Percentiles rank a stretch among this genome's conserved stretches.
These are phyloP conservation scores for Platichthys stellatus DNA, from an alignment of 2,113 vertebrate genomes.

Conservation along the genomic window DNA sequence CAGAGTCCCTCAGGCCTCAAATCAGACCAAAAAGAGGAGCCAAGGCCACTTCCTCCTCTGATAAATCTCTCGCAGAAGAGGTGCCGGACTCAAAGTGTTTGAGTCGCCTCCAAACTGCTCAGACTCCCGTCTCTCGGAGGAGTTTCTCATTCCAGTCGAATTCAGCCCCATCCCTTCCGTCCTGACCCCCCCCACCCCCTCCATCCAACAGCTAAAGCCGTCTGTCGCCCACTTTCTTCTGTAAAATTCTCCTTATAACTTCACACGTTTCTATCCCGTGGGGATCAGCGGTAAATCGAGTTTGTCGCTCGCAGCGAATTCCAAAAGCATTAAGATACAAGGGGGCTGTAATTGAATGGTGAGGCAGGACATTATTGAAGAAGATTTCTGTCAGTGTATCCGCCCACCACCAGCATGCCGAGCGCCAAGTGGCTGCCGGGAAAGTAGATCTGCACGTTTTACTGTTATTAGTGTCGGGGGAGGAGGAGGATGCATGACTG, in stretches of 20 bases:
- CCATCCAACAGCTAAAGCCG: slow-evolving; percentile 16
- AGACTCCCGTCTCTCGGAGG: slow-evolving; percentile 57
- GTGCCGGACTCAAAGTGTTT: slow-evolving; percentile 49
- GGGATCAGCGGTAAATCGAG: slow-evolving; percentile 69
- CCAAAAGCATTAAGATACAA: slow-evolving; percentile 71
- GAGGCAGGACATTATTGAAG: slow-evolving; percentile 74
- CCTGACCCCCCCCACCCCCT: background rate
- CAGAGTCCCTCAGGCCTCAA: slow-evolving; percentile 42
- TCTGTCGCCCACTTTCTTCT: slow-evolving; percentile 53
- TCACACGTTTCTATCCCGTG: slow-evolving; percentile 50
- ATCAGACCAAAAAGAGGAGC: slow-evolving; percentile 58
- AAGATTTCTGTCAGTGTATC: slow-evolving; percentile 71
- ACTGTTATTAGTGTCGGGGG: slow-evolving; percentile 32
- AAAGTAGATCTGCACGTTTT: slow-evolving; percentile 38
- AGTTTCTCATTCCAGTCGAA: slow-evolving; percentile 63
- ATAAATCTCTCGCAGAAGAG: slow-evolving; percentile 67
- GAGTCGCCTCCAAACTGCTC: slow-evolving; percentile 39
- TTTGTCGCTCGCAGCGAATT: slow-evolving; percentile 61
- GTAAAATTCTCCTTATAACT: slow-evolving; percentile 56
- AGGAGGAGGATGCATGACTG: slow-evolving; percentile 28
- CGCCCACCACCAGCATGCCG: slow-evolving; percentile 26
- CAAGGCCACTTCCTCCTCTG: slow-evolving; percentile 58
- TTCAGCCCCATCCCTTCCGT: slow-evolving; percentile 17
- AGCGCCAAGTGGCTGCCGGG: slow-evolving; percentile 30
- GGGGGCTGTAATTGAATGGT: slow-evolving; percentile 77